Evolutionary conservation across 1,140 invertebrate genomes (phyloP), one percentile per base, ranked within the genome.

Genomic region (Lycorma delicatula): DNA sequence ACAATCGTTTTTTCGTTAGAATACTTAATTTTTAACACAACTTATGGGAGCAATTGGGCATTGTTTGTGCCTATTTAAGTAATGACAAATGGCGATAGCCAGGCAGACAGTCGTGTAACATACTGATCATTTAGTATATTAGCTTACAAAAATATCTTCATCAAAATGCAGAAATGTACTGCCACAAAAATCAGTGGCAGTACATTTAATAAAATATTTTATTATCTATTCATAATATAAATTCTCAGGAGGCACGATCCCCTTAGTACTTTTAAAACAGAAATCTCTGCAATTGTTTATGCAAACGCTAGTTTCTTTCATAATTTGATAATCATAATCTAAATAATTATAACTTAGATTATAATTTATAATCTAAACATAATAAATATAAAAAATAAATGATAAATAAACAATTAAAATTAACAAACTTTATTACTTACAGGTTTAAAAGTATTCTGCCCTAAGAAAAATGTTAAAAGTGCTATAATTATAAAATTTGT

Each of bases 401-500:
- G 2, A 46, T n/a, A n/a, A n/a, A n/a, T n/a, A n/a, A n/a, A n/a
- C n/a, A n/a, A n/a, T n/a, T n/a, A n/a, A n/a, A n/a, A 54, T 25
- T 26, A 5, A 27, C 23, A 27, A 18, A 20, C 38, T 29, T 12
- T 25, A 47, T n/a, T 36, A 58, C 66, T 70, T 67, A 85, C 85
- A 78, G 63, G 63, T 44, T 58, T 64, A 13, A 64, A 57, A 31
- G 55, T 51, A 7, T 54, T 38, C 51, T 91, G 85, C 18, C 87
- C 87, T 9, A 93, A 76, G 64, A 87, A 85, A 73, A 93, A 93
- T 4, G 91, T 93, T 4, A 93, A 73, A 49, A 93, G 69, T 12
- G 91, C 90, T 54, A 93, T 77, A 36, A 92, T 86, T 58, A 93
- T 89, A 70, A 95, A 94, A 74, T 93, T 94, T 44, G 86, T 85